Evolutionary conservation across 1,140 invertebrate genomes (phyloP), one percentile per base, ranked within the genome.

Genomic region (Leptopilina boulardi): DNA sequence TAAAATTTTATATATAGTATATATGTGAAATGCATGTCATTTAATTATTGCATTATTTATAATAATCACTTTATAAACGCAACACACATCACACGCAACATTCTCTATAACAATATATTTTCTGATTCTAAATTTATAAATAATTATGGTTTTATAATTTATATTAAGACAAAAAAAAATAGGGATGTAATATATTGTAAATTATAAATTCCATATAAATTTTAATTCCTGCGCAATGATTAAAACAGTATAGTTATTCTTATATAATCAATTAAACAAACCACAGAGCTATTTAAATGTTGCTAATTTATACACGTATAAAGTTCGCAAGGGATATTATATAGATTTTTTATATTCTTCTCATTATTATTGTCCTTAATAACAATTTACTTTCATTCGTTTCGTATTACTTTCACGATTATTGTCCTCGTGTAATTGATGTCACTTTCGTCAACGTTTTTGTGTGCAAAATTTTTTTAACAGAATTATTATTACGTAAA

Each of bases 361-460:
- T 73, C 75, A 77, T 81, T 86, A 85, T 87, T 87, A 89, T 90
- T 88, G 85, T 87, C 83, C 79, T 86, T 87, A 66, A 86, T 30
- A 88, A 86, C 79, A 79, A 86, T 86, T 83, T 86, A 85, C 80
- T 88, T 89, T 88, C 82, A 83, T 82, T 87, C 73, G 30, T 79
- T 81, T 77, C 47, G 71, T 77, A 80, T 78, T 83, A 83, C 75
- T 80, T 83, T 73, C 15, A 77, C 71, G 18, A 70, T 89, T 89
- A 90, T 90, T 90, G 88, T 90, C 89, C 78, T 83, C 85, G 85
- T 84, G 82, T 88, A 89, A 89, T 87, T 87, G 84, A 89, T 85
- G 83, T 77, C n/a, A 85, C 73, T 84, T 84, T 82, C 26, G 51
- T 80, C 44, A 75, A 78, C 41, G 19, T 47, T 72, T 41, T 34